Base-by-base conservation (phyloP, 2,113 vertebrate species). In the Laterallus jamaicensis region DNA sequence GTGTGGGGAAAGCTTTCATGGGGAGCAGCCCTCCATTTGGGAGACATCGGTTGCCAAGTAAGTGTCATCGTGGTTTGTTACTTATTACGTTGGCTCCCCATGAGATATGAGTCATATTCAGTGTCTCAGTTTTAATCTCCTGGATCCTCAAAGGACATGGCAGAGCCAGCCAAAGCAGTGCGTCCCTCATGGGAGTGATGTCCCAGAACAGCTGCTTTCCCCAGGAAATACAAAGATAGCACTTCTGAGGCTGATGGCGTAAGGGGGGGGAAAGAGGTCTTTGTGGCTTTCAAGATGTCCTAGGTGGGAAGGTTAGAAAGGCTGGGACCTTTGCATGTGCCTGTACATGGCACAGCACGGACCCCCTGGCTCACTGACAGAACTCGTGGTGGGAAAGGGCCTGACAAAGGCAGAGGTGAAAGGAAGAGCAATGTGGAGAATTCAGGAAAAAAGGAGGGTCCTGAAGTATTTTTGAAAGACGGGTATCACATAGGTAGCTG, bases 201-300 rank as follows among this genome's bases (percentile, higher is more conserved):
- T 73, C 17, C 35, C 66, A 40, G 35, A 92, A 90, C 54, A 96
- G 88, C 75, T 97, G 75, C 71, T 88, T 95, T 94, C 40, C 52
- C 49, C 35, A 75, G 75, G 50, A 94, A 66, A 9, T 58, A 77
- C 79, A 71, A 95, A 81, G 81, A 52, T 70, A 29, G 79, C 62
- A 88, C 26, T 76, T 92, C 64, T 66, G 64, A 88, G 39, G 32
- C 59, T 60, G 59, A 50, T 68, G 56, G 10, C 70, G 15, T 47
- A 89, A 89, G 31, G 16, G 14, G n/a, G 11, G 22, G 71, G 15
- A 42, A 47, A 47, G 44, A 47, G 4, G 11, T 2, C 32, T 49
- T 59, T 74, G 19, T 14, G 28, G 6, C 22, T 86, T 83, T 75
- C 2, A 8, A 50, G n/a, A 37, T 42, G 18, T 58, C 56, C 70